A percentile compares a stretch with the other conserved stretches of the same genome.
phyloP scores from a whole-genome alignment of 2,888 invertebrate genomes.

The Cosmia pyralina region DNA sequence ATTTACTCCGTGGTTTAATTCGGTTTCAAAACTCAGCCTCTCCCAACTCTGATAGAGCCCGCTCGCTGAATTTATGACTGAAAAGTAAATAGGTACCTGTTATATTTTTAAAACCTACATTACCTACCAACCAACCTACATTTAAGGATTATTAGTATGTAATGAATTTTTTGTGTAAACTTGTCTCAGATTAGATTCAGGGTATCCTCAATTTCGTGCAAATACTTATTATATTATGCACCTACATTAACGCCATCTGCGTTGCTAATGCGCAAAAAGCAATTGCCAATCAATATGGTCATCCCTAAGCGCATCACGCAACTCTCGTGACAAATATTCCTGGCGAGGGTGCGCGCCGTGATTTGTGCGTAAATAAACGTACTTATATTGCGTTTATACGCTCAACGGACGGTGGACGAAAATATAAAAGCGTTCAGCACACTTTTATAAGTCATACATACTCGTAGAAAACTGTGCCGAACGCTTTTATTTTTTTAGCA shows the following conservation, averaged over 20 bases:
- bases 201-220: not conserved
- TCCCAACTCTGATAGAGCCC: not conserved
- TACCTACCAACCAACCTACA: no score
- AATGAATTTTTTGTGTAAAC: not conserved
- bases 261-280: not conserved
- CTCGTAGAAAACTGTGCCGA: no score
- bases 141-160: not conserved
- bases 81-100: not conserved
- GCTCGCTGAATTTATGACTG: not conserved
- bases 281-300: not conserved
- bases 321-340: constrained; percentile 6
- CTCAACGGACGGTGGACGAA: not conserved
- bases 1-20: not conserved
- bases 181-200: not conserved
- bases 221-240: not conserved
- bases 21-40: not conserved
- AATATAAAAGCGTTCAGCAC: not conserved
- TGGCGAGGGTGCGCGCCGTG: constrained; percentile 1
- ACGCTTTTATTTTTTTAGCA: no score
- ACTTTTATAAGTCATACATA: not conserved
- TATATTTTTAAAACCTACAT: no score
- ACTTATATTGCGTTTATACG: constrained; percentile 10
- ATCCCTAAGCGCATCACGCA: constrained; percentile 7
- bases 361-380: constrained; percentile 5
- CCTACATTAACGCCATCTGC: not conserved